Percentiles rank a stretch among this genome's conserved stretches.
These are phyloP conservation scores for Lophius americanus DNA, from an alignment of 2,797 vertebrate genomes.

Conservation along the genomic window DNA sequence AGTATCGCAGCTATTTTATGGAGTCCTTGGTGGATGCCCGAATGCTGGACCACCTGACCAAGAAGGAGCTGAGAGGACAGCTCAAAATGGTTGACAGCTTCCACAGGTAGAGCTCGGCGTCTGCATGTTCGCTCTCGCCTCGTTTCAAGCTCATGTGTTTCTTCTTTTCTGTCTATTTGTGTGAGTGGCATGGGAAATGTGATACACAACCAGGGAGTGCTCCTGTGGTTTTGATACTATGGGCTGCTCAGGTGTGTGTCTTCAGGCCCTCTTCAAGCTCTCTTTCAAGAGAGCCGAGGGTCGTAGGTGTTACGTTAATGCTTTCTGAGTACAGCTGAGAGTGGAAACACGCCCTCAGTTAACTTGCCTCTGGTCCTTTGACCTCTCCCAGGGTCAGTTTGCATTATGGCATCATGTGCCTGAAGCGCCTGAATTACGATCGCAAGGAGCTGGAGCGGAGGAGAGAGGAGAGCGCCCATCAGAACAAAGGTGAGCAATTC, in stretches of 20 bases:
- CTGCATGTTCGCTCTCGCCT: constrained; percentile 2
- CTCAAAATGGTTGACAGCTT: constrained; percentile 98
- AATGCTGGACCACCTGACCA: constrained; percentile 94
- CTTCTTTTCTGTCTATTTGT: not conserved
- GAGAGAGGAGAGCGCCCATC: constrained; percentile 89
- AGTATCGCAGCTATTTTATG: constrained; percentile 96
- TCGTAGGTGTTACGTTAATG: constrained; percentile 38
- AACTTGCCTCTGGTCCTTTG: constrained; percentile 47
- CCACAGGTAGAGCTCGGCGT: constrained; percentile 83
- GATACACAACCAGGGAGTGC: not conserved
- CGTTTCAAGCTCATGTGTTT: constrained; percentile 1
- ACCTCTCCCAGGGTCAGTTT: constrained; percentile 87
- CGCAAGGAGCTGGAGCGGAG: constrained; percentile 92
- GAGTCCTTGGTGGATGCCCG: constrained; percentile 94
- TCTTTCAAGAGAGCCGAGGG: constrained; percentile 18
- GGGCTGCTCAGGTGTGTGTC: constrained; percentile 53
- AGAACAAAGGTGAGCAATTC: constrained; percentile 85
- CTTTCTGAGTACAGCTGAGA: constrained; percentile 40
- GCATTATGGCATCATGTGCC: constrained; percentile 95
- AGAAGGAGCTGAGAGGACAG: constrained; percentile 93
- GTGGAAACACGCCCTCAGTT: constrained; percentile 40
- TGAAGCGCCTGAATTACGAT: constrained; percentile 94
- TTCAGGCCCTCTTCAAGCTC: constrained; percentile 19
- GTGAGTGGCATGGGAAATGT: constrained; percentile 3
- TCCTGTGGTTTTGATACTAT: not conserved